Evolutionary conservation across 2,113 vertebrate species (phyloP).

Genomic region (Grallaria varia): DNA sequence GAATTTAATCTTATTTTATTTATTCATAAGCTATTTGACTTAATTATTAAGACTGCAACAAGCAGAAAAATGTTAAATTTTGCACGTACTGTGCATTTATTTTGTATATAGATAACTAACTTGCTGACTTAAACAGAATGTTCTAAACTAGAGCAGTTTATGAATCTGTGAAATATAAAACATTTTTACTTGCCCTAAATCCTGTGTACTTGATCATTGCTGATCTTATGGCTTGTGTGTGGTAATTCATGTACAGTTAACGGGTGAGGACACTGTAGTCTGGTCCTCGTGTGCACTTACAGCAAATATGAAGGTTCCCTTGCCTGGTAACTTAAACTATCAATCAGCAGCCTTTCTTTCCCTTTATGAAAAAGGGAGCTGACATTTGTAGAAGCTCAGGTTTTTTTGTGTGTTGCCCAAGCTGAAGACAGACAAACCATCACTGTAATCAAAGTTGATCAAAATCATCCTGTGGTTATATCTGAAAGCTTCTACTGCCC

Average conservation of each 20-base stretch:
- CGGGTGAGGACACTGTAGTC: neutral
- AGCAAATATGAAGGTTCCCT: rapidly evolving
- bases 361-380: neutral
- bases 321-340: neutral
- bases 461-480: neutral
- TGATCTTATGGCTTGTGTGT: neutral
- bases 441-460: neutral
- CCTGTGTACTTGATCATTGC: constrained; percentile 45
- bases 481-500: neutral
- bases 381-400: neutral
- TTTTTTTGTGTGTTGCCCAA: neutral
- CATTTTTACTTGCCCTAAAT: constrained; percentile 67
- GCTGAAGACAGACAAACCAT: neutral
- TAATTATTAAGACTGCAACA: constrained; percentile 79
- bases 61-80: constrained; percentile 72
- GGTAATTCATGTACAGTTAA: neutral
- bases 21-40: constrained; percentile 86
- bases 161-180: constrained; percentile 71
- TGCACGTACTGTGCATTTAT: constrained; percentile 80
- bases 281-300: neutral
- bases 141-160: constrained; percentile 80
- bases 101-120: constrained; percentile 78
- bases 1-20: constrained; percentile 82
- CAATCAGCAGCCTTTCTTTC: neutral
- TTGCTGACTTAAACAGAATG: constrained; percentile 76